phyloP scores from a whole-genome alignment of 2,888 invertebrate species.

The Galeopsomyia nigrocyanea region DNA sequence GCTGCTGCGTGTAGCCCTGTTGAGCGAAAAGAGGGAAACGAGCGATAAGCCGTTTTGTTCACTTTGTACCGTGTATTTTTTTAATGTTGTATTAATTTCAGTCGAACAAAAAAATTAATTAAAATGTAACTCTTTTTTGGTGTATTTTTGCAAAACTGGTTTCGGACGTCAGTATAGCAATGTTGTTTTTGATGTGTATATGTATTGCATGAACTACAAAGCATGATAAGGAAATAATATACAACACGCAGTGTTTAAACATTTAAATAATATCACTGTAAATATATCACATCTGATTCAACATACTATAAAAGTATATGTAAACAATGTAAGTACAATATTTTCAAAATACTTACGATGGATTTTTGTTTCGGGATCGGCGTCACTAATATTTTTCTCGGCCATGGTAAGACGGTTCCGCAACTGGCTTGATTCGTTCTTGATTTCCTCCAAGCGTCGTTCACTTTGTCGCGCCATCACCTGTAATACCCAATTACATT shows the following conservation, averaged over 20 bases:
- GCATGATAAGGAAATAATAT: not conserved
- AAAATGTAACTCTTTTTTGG: not conserved
- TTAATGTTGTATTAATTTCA: not conserved
- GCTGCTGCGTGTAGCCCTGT: slow-evolving; percentile 36
- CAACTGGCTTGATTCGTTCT: slow-evolving; percentile 78
- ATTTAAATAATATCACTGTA: slow-evolving; percentile 12
- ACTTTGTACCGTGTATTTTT: not conserved
- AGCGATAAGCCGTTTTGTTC: not conserved
- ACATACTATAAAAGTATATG: too few species aligned
- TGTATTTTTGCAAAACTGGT: not conserved
- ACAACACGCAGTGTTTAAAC: not conserved
- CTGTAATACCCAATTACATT: slow-evolving; percentile 55
- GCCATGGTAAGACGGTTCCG: slow-evolving; percentile 74
- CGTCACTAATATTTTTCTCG: slow-evolving; percentile 70
- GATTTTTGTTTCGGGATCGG: slow-evolving; percentile 69
- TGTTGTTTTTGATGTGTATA: slow-evolving; percentile 14
- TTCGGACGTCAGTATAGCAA: slow-evolving; percentile 6
- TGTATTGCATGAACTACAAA: slow-evolving; percentile 12
- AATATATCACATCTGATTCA: not conserved
- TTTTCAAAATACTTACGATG: slow-evolving; percentile 68
- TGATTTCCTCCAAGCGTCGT: slow-evolving; percentile 85
- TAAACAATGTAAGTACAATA: not conserved
- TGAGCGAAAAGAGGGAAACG: not conserved
- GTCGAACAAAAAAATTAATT: not conserved
- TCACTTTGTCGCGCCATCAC: slow-evolving; percentile 85